Evolutionary conservation across 2,113 vertebrate genomes (phyloP).

Genomic region (Amphiprion ocellaris): DNA sequence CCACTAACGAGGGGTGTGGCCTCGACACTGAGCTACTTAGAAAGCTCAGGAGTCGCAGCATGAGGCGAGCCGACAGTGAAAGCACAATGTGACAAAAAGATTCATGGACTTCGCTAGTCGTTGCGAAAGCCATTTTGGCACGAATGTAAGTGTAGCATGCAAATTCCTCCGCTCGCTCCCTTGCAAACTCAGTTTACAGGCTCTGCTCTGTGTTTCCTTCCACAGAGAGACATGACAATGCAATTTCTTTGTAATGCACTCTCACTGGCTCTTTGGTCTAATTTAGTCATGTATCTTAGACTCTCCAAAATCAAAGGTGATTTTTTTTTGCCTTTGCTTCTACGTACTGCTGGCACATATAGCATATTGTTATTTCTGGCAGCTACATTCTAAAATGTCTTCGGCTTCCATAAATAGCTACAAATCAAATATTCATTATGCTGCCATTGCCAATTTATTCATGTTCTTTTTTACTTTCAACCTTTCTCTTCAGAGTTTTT

Average conservation of each 20-base stretch:
- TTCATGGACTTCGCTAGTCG: constrained; percentile 67
- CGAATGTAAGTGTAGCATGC: constrained; percentile 57
- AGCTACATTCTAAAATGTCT: constrained; percentile 36
- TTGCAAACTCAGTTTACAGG: constrained; percentile 34
- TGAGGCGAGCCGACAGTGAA: constrained; percentile 63
- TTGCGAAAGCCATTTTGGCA: constrained; percentile 60
- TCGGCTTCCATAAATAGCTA: constrained; percentile 61
- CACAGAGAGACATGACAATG: constrained; percentile 52
- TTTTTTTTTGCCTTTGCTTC: neutral
- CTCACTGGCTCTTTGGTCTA: constrained; percentile 32
- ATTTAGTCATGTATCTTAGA: constrained; percentile 31
- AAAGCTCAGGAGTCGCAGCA: constrained; percentile 69
- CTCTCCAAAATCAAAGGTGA: constrained; percentile 27
- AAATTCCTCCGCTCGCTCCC: constrained; percentile 42
- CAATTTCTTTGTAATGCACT: constrained; percentile 47
- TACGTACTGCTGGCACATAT: constrained; percentile 19
- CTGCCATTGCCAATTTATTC: constrained; percentile 54
- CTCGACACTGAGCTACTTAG: constrained; percentile 74
- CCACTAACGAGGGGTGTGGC: constrained; percentile 84
- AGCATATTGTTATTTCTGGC: constrained; percentile 40
- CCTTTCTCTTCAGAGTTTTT: constrained; percentile 42
- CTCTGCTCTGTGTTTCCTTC: constrained; percentile 34
- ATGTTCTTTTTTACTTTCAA: constrained; percentile 33
- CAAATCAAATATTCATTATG: constrained; percentile 68
- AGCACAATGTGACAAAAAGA: constrained; percentile 70